These are phyloP conservation scores for Columba livia DNA, from an alignment of 2,113 vertebrate genomes.

Conservation along the genomic window DNA sequence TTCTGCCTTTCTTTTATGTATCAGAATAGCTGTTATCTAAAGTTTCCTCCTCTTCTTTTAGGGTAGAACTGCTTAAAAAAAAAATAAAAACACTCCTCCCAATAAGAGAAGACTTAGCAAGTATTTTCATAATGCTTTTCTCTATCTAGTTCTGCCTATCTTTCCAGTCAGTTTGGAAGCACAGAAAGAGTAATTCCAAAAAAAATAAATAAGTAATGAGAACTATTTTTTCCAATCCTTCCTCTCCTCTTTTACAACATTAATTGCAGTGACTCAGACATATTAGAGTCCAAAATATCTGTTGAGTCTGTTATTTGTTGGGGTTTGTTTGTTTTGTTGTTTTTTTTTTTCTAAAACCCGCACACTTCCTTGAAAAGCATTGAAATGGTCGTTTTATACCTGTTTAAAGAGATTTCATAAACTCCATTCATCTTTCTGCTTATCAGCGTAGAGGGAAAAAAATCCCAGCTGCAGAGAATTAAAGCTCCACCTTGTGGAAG, in stretches of 20 bases:
- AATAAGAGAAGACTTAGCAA: not conserved
- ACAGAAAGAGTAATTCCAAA: conserved; percentile 10
- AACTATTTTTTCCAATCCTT: conserved; percentile 6
- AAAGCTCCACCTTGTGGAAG: conserved; percentile 54
- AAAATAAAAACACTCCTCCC: not conserved
- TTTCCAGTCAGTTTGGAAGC: conserved; percentile 26
- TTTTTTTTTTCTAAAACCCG: not conserved
- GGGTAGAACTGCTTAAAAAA: not conserved
- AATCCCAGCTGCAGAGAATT: not conserved
- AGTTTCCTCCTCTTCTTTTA: conserved; percentile 30
- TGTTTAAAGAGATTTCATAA: not conserved
- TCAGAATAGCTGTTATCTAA: conserved; percentile 16
- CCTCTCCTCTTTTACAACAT: not conserved
- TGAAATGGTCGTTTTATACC: not conserved
- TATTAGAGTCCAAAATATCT: not conserved
- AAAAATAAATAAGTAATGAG: conserved; percentile 50
- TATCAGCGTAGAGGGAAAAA: not conserved
- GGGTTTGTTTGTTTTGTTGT: too few species aligned
- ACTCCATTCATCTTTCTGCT: not conserved
- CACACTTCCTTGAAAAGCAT: not conserved
- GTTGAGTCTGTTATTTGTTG: not conserved
- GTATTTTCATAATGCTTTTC: not conserved
- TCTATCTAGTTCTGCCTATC: not conserved
- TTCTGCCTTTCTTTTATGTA: conserved; percentile 16
- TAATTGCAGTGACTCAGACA: not conserved